These are phyloP conservation scores for Microchrysa polita DNA, from an alignment of 2,888 invertebrate species.

Conservation along the genomic window DNA sequence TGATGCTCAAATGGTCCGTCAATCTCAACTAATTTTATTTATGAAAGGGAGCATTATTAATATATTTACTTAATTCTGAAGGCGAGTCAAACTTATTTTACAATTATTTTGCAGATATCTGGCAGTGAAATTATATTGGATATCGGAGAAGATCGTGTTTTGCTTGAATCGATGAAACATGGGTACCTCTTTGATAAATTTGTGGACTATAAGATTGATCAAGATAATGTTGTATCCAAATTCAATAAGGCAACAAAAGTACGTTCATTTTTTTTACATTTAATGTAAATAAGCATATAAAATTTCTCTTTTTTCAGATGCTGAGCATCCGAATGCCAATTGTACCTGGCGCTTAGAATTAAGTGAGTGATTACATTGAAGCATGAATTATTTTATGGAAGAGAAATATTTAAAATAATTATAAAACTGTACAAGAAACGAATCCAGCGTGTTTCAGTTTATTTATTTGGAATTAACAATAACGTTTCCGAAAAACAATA, in stretches of 20 bases:
- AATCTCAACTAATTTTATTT: too few relatives aligned
- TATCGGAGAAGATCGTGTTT: slow-evolving; percentile 79
- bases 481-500: too few relatives aligned
- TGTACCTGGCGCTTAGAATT: background rate
- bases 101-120: slow-evolving; percentile 65
- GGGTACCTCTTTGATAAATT: slow-evolving; percentile 76
- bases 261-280: slow-evolving; percentile 44
- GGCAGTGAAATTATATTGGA: slow-evolving; percentile 73
- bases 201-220: slow-evolving; percentile 73
- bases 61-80: too few relatives aligned
- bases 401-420: too few relatives aligned
- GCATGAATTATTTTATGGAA: too few relatives aligned
- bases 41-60: too few relatives aligned
- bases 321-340: slow-evolving; percentile 60
- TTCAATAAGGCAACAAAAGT: slow-evolving; percentile 69
- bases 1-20: too few relatives aligned
- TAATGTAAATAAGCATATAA: slow-evolving; percentile 8
- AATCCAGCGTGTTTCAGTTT: too few relatives aligned
- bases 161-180: slow-evolving; percentile 71
- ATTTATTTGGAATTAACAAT: too few relatives aligned
- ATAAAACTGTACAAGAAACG: too few relatives aligned
- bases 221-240: slow-evolving; percentile 66
- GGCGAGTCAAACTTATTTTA: too few relatives aligned
- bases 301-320: slow-evolving; percentile 57
- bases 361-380: too few relatives aligned